Evolutionary conservation across 1,140 invertebrate species (phyloP).

Genomic region (Saccostrea glomerata): DNA sequence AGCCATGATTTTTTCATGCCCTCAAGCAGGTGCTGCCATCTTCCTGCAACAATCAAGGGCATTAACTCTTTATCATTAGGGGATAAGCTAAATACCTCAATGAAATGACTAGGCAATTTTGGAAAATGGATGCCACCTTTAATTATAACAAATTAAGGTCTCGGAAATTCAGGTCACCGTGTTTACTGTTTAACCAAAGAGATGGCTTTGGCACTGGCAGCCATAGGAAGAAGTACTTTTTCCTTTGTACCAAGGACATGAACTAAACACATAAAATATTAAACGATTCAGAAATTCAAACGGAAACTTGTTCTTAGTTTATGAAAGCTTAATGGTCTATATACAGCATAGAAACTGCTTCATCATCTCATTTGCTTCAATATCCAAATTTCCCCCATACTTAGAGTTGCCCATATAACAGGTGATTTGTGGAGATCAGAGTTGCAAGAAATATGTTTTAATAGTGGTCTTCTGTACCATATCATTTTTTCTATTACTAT

Average conservation of each 20-base stretch:
- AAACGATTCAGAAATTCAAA: no score
- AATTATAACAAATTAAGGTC: not conserved
- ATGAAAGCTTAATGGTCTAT: no score
- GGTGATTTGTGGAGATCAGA: no score
- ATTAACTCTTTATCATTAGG: constrained; percentile 17
- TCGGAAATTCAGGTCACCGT: not conserved
- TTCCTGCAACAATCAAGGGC: constrained; percentile 2
- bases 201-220: not conserved
- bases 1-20: not conserved
- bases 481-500: no score
- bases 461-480: no score
- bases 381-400: no score
- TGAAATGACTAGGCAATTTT: constrained; percentile 13
- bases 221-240: not conserved
- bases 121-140: not conserved
- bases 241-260: not conserved
- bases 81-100: not conserved
- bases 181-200: not conserved
- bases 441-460: no score
- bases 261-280: no score
- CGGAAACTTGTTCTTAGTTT: no score
- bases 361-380: no score
- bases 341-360: no score
- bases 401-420: no score
- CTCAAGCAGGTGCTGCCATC: not conserved